Base-by-base conservation (phyloP, 2,797 vertebrate genomes). In the Pangasius krempfi region DNA sequence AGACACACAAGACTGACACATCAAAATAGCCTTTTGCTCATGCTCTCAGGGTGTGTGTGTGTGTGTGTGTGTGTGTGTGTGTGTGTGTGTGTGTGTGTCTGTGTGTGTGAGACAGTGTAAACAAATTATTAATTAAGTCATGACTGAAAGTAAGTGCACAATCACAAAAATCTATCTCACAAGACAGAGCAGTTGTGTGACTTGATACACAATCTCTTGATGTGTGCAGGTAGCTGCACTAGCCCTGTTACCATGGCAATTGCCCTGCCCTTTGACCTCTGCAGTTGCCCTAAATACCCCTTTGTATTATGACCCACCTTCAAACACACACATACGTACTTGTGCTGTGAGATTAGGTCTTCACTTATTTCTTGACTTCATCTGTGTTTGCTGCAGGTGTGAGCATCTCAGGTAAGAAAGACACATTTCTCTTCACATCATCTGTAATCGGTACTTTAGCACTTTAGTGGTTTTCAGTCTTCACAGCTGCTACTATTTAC, bases 231-330 rank as follows among this genome's bases (percentile, higher is more conserved):
- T 86, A 88, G 56, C 22, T 91, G 84, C 73, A 56, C 9, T 68
- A 40, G 78, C 62, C 40, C 20, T n/a, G 87, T 90, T 86, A 68
- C 89, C 68, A 91, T 84, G 88, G 60, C 14, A 52, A 40, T 72
- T 30, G 56, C 58, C n/a, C 58, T 85, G 52, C 70, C 85, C 87
- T 87, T 90, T 89, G 83, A 89, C 89, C 88, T 89, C 62, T 84
- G n/a, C 40, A 30, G 78, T 40, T 87, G 47, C 72, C 86, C 82
- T 89, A 89, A 91, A 89, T 89, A 66, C 85, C 72, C 64, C 88
- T 89, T 92, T 92, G 87, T 91, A 54, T 27, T 62, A 47, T 81
- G 60, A 66, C 60, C 16, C 56, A 83, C 30, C 25, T 84, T 78
- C 8, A 68, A 76, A 85, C 33, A 79, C 62, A 88, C 88, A 80